Percentiles rank a stretch among this genome's conserved stretches.
Conservation (phyloP, 1,140 invertebrate genomes). For the Centruroides sculpturatus region DNA sequence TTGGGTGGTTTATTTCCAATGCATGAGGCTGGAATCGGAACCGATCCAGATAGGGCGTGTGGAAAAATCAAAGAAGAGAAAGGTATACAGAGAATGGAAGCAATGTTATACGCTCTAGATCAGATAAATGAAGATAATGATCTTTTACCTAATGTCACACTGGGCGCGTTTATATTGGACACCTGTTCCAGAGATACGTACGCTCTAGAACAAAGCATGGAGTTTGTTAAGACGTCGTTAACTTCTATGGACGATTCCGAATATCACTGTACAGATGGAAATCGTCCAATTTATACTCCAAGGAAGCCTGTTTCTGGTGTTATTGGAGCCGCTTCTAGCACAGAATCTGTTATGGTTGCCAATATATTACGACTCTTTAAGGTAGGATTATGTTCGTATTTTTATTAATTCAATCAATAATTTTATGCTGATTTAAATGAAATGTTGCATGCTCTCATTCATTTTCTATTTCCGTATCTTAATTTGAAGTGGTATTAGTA, state of each 20-base stretch:
- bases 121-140: conserved; percentile 47
- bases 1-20: conserved; percentile 65
- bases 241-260: conserved; percentile 42
- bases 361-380: conserved; percentile 50
- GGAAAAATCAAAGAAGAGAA: conserved; percentile 54
- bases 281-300: conserved; percentile 35
- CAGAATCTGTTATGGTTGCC: conserved; percentile 50
- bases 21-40: conserved; percentile 42
- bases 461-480: no score
- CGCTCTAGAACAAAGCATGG: conserved; percentile 62
- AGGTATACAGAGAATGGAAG: conserved; percentile 66
- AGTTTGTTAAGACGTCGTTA: conserved; percentile 53
- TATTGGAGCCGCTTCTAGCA: conserved; percentile 48
- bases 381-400: conserved; percentile 27
- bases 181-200: conserved; percentile 65
- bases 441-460: no score
- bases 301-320: conserved; percentile 47
- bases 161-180: conserved; percentile 58
- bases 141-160: conserved; percentile 29
- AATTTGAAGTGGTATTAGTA: no score
- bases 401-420: no score
- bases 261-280: conserved; percentile 40
- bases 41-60: conserved; percentile 36
- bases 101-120: conserved; percentile 66
- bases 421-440: no score